Evolutionary conservation across 2,113 vertebrate genomes (phyloP), one percentile per base, ranked within the genome.

Genomic region (Dipodomys spectabilis): DNA sequence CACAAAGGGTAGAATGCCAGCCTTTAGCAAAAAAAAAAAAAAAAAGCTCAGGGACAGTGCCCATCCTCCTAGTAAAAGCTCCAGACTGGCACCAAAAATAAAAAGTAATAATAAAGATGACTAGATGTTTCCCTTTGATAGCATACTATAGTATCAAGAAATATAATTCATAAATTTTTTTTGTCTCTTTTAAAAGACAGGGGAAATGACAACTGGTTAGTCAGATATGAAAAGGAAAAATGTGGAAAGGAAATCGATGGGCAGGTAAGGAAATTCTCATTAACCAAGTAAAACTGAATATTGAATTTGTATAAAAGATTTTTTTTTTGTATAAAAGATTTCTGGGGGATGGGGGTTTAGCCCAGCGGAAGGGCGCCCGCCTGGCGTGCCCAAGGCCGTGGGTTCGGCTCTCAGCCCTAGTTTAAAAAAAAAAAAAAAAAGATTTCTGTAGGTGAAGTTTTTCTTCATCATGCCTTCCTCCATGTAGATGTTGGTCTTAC

Each of bases 151-250:
- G 12, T 94, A 79, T 90, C 74, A 35, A 85, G 11, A 62, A 1
- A 49, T 81, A 4, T 91, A 95, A 96, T 44, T 97, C 73, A 92
- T 49, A 79, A 69, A 96, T 67, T 49, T 94, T 23, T 73, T 23
- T 73, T 96, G 85, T 96, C 95, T 89, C n/a, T 95, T 57, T 98
- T 96, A 72, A 95, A 98, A 99, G 99, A 99, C 98, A 98, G 99
- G 95, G 99, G 99, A 83, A 99, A 99, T 0, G 99, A 99, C 96
- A 99, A 99, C 98, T 99, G 99, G 99, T 97, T 99, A 97, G 98
- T 99, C 97, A 99, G 97, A 97, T 99, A 99, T 64, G 99, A 99
- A 97, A 99, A 99, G 79, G 97, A 98, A 88, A 98, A 98, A 91
- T 97, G 97, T 80, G 97, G 28, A 92, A 96, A 72, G 30, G 97